These are phyloP conservation scores for Lasioglossum figueresi DNA, from an alignment of 2,888 invertebrate species.

Conservation along the genomic window DNA sequence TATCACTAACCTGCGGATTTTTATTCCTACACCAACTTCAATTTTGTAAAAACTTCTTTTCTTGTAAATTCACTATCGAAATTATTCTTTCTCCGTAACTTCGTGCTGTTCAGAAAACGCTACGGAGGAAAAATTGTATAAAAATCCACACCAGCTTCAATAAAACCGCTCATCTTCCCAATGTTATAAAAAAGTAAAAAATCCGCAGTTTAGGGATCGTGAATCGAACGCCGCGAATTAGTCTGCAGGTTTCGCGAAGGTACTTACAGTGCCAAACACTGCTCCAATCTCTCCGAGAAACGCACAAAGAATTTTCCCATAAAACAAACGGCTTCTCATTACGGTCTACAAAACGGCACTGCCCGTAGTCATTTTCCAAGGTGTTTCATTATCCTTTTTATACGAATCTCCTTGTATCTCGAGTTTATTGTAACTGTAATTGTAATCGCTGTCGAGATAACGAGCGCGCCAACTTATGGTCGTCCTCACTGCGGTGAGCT, in stretches of 20 bases:
- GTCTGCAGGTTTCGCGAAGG: neutral
- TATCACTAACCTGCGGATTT: neutral
- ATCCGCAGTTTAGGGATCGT: neutral
- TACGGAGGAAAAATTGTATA: neutral
- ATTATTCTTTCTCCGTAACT: too few species aligned
- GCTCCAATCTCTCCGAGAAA: slow-evolving; percentile 13
- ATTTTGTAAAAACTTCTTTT: too few species aligned
- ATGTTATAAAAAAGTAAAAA: neutral
- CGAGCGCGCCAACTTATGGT: neutral
- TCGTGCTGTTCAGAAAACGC: too few species aligned
- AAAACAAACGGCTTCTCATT: slow-evolving; percentile 29
- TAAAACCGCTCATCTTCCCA: neutral
- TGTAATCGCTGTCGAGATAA: neutral
- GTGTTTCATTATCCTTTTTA: neutral
- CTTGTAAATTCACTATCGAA: too few species aligned
- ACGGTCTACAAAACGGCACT: slow-evolving; percentile 31
- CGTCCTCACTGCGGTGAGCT: neutral
- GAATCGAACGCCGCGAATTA: neutral
- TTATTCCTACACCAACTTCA: too few species aligned
- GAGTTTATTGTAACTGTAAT: slow-evolving; percentile 11
- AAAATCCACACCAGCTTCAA: neutral
- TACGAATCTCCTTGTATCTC: neutral
- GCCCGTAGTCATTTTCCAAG: neutral
- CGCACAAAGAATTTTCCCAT: slow-evolving; percentile 47
- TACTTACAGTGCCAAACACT: slow-evolving; percentile 6